A percentile compares a stretch with the other conserved stretches of the same genome.
These are phyloP conservation scores for Cirrhinus molitorella DNA, from an alignment of 2,797 vertebrate genomes.

Conservation along the genomic window DNA sequence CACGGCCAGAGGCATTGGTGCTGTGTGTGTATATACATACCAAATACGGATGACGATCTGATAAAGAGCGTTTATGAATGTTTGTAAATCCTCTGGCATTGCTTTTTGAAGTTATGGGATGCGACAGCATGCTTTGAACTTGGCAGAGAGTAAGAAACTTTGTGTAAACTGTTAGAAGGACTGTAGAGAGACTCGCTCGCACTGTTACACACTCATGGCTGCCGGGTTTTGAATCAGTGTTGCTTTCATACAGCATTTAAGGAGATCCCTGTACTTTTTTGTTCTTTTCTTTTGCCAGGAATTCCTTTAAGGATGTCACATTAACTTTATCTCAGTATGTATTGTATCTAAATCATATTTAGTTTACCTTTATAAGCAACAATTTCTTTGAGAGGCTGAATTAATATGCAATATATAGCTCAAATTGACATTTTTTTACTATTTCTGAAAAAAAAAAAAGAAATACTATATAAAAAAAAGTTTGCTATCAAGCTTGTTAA, in stretches of 20 bases:
- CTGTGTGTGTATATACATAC: slow-evolving; percentile 61
- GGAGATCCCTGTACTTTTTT: not conserved
- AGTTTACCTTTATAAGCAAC: not conserved
- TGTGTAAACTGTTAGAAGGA: slow-evolving; percentile 33
- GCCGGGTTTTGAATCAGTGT: slow-evolving; percentile 1
- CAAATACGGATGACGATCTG: slow-evolving; percentile 50
- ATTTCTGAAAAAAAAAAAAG: not conserved
- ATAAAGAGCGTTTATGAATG: slow-evolving; percentile 48
- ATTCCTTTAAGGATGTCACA: not conserved
- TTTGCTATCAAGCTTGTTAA: not conserved
- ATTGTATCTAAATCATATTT: not conserved
- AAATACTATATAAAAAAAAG: not conserved
- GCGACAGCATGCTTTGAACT: slow-evolving; percentile 48
- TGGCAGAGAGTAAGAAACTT: slow-evolving; percentile 56
- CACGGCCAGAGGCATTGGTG: slow-evolving; percentile 79
- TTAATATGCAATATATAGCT: not conserved
- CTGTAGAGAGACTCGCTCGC: not conserved
- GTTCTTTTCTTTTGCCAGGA: not conserved
- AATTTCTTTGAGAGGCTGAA: slow-evolving; percentile 7
- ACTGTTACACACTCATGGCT: slow-evolving; percentile 9
- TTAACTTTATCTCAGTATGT: not conserved
- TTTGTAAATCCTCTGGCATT: slow-evolving; percentile 46
- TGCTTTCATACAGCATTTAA: slow-evolving; percentile 17
- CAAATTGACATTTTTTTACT: not conserved
- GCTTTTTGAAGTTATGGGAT: slow-evolving; percentile 42